Evolutionary conservation across 2,888 invertebrate species (phyloP).

Genomic region (Nomada hirtipes): DNA sequence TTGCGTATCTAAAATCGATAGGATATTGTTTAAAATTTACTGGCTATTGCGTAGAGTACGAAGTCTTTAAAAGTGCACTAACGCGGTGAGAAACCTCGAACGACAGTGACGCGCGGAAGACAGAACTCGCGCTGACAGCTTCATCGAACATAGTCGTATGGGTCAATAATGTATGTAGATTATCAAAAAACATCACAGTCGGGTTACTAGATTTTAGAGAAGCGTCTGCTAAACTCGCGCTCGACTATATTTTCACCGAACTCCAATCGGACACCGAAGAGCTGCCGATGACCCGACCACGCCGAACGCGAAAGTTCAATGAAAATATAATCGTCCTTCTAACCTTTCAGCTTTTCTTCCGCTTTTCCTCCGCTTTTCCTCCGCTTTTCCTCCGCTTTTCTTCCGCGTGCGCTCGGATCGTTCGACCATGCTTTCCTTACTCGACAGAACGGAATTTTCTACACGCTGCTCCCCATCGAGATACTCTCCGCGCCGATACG

Average conservation of each 20-base stretch:
- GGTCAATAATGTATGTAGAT: slow-evolving; percentile 73
- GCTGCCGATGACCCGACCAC: not conserved
- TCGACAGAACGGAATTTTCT: not conserved
- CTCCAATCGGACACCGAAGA: not conserved
- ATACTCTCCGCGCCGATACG: slow-evolving; percentile 3
- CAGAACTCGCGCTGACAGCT: slow-evolving; percentile 45
- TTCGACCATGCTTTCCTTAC: slow-evolving; percentile 10
- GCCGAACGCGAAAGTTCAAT: slow-evolving; percentile 4
- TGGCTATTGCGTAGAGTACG: slow-evolving; percentile 24
- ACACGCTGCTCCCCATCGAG: not conserved
- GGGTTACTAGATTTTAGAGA: slow-evolving; percentile 73
- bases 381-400: not conserved
- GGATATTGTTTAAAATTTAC: slow-evolving; percentile 12
- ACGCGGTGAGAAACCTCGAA: slow-evolving; percentile 25
- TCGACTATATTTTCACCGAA: slow-evolving; percentile 28
- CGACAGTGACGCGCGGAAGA: slow-evolving; percentile 47
- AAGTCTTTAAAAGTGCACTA: slow-evolving; percentile 20
- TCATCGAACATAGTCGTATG: slow-evolving; percentile 62
- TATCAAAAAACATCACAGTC: slow-evolving; percentile 81
- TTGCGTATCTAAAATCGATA: slow-evolving; percentile 15
- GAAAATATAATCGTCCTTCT: slow-evolving; percentile 22
- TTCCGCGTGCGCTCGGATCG: slow-evolving; percentile 9
- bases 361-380: too few species aligned
- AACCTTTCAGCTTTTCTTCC: slow-evolving; percentile 11
- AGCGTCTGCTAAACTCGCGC: slow-evolving; percentile 47